Evolutionary conservation across 2,113 vertebrate genomes (phyloP).

Genomic region (zebrafish (Danio rerio)): GRCz12tu NC_133189.1:31061001-31061500

Average conservation of each 20-base stretch:
- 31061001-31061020: too few relatives aligned
- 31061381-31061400: constrained; percentile 46
- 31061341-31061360: constrained; percentile 17
- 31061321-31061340: constrained; percentile 18
- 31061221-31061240: neutral
- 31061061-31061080: too few relatives aligned
- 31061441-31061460: neutral
- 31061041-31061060: too few relatives aligned
- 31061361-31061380: constrained; percentile 60
- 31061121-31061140: neutral
- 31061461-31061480: neutral
- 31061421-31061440: neutral
- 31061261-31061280: constrained; percentile 46
- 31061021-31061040: too few relatives aligned
- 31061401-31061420: constrained; percentile 50
- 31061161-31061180: constrained; percentile 6
- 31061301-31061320: neutral
- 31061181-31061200: neutral
- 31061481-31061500: neutral
- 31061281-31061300: constrained; percentile 21
- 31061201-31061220: neutral
- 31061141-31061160: constrained; percentile 14
- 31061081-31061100: too few relatives aligned
- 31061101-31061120: too few relatives aligned
- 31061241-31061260: constrained; percentile 33